These are phyloP conservation scores for Cantharis rufa DNA, from an alignment of 2,888 invertebrate species.

Conservation along the genomic window DNA sequence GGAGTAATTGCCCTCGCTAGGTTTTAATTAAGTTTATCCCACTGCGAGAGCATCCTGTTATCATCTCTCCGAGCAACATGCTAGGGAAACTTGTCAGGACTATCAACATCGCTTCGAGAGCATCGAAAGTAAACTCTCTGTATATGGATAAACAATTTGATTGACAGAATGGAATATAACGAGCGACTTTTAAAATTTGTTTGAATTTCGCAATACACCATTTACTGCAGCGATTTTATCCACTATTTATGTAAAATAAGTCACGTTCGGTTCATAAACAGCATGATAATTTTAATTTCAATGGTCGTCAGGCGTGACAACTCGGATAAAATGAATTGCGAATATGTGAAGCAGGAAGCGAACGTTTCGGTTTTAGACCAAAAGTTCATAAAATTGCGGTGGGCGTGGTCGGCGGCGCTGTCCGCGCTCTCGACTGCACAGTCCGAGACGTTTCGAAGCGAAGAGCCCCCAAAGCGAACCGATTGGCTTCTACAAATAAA, in stretches of 20 bases:
- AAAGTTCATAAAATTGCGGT: not conserved
- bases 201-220: not conserved
- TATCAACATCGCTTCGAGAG: not conserved
- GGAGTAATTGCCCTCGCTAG: not conserved
- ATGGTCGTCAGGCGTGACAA: constrained; percentile 7
- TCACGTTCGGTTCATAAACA: constrained; percentile 12
- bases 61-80: not conserved
- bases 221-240: not conserved
- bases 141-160: not conserved
- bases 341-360: not conserved
- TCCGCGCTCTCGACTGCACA: not conserved
- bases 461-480: not conserved
- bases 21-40: not conserved
- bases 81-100: no score
- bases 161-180: not conserved
- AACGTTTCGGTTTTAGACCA: not conserved
- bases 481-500: not conserved
- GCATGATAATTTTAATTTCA: constrained; percentile 10
- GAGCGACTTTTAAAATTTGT: not conserved
- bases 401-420: not conserved
- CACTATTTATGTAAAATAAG: constrained; percentile 13
- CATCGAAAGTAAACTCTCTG: not conserved
- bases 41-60: not conserved
- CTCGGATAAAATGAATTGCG: constrained; percentile 8
- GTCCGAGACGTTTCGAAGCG: not conserved